Evolutionary conservation across 53 echinoderm and acorn worm genomes (phyloP).

Genomic region (Antedon mediterranea): DNA sequence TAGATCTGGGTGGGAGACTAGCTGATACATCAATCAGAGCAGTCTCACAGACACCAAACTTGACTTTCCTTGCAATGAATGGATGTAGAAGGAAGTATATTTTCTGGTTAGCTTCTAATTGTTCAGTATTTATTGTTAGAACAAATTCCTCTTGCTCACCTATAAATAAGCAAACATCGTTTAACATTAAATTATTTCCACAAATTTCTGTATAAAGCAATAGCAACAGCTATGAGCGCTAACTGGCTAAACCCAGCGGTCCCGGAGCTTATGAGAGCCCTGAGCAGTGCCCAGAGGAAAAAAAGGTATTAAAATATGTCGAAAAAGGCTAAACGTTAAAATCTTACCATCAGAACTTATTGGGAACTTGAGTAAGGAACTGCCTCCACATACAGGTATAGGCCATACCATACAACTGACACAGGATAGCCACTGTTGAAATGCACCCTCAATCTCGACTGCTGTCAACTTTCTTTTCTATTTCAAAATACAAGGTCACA

Average conservation of each 20-base stretch:
- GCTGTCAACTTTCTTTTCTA: constrained; percentile 33
- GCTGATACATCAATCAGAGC: background rate
- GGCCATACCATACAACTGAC: constrained; percentile 94
- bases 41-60: constrained; percentile 13
- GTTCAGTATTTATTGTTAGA: background rate
- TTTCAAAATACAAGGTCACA: background rate
- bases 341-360: constrained; percentile 52
- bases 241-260: no score
- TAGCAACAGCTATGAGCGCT: no score
- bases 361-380: constrained; percentile 66
- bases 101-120: constrained; percentile 2
- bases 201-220: no score
- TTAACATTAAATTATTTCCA: no score
- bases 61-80: constrained; percentile 47
- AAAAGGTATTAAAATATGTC: no score
- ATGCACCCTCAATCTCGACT: constrained; percentile 48
- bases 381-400: constrained; percentile 58
- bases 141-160: background rate
- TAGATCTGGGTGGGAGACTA: constrained; percentile 28
- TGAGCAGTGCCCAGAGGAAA: no score
- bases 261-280: no score
- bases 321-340: no score
- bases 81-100: constrained; percentile 86
- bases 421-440: constrained; percentile 75
- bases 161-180: no score